Percentiles rank a stretch among this genome's conserved stretches.
These are phyloP conservation scores for Echinops telfairi DNA, from an alignment of 2,113 vertebrate genomes.

Conservation along the genomic window DNA sequence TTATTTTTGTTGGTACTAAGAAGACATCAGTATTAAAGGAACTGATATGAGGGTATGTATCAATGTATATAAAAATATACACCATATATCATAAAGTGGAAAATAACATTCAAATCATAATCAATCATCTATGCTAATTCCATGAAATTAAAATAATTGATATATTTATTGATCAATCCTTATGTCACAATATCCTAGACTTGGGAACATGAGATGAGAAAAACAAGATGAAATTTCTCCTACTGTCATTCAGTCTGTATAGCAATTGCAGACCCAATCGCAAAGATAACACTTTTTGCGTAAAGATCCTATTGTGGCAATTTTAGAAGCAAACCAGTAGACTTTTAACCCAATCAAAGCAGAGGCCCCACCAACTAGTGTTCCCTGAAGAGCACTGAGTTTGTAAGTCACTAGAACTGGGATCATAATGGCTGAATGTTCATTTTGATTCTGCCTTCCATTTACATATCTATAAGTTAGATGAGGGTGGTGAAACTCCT, in stretches of 20 bases:
- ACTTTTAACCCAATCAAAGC: not conserved
- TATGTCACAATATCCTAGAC: not conserved
- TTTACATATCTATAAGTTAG: conserved; percentile 5
- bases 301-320: not conserved
- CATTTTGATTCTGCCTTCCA: not conserved
- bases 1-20: not conserved
- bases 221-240: not conserved
- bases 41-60: not conserved
- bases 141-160: not conserved
- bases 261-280: not conserved
- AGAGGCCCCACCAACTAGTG: not conserved
- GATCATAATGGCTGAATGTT: not conserved
- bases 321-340: not conserved
- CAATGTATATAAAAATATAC: not conserved
- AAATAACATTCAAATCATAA: not conserved
- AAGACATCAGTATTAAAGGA: not conserved
- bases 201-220: not conserved
- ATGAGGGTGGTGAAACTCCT: not conserved
- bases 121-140: not conserved
- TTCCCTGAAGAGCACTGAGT: not conserved
- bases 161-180: not conserved
- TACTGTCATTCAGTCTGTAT: not conserved
- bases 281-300: not conserved
- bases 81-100: not conserved
- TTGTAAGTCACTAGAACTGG: not conserved